phyloP scores from a whole-genome alignment of 1,140 invertebrate genomes.

The Zophobas morio region DNA sequence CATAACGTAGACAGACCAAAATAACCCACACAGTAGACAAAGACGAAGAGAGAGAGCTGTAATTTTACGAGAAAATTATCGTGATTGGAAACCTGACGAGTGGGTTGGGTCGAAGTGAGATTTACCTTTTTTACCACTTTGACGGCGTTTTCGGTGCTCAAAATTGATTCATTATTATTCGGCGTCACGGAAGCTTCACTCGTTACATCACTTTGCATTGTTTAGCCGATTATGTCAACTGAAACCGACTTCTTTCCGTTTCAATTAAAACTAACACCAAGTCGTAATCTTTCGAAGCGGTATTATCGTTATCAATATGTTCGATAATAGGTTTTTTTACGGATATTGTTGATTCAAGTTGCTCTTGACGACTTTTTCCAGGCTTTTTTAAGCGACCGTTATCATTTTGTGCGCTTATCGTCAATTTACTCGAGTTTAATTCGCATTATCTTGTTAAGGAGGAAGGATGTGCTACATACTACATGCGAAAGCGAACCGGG shows the following conservation, averaged over 20 bases:
- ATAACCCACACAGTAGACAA: slow-evolving; percentile 19
- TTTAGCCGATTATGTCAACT: slow-evolving; percentile 14
- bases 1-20: slow-evolving; percentile 16
- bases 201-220: slow-evolving; percentile 24
- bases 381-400: no score
- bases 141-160: not conserved
- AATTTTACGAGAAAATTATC: not conserved
- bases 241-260: slow-evolving; percentile 4
- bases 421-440: no score
- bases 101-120: not conserved
- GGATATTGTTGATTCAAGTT: not conserved
- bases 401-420: no score
- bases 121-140: slow-evolving; percentile 21
- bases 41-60: slow-evolving; percentile 6
- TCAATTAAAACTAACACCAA: not conserved
- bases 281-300: slow-evolving; percentile 14
- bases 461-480: no score
- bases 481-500: no score
- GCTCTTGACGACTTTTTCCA: not conserved
- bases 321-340: slow-evolving; percentile 6
- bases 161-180: not conserved
- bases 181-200: slow-evolving; percentile 14
- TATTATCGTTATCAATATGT: slow-evolving; percentile 29
- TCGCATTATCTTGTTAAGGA: no score
- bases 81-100: not conserved